A percentile compares a stretch with the other conserved stretches of the same genome.
phyloP scores from a whole-genome alignment of 2,797 vertebrate genomes.

The Alcedo atthis region DNA sequence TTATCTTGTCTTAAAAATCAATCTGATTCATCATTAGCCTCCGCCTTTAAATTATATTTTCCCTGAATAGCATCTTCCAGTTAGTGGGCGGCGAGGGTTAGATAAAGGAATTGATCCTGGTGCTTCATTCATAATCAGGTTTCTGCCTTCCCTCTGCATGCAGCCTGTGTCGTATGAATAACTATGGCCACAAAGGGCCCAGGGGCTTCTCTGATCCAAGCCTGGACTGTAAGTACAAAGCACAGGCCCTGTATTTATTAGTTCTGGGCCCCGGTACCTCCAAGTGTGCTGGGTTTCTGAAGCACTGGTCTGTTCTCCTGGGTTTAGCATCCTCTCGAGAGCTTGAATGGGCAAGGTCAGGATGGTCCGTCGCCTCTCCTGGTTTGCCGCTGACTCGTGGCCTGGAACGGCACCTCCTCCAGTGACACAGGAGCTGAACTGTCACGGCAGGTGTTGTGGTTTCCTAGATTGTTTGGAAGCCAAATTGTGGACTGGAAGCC shows the following conservation, averaged over 20 bases:
- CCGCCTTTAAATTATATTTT: slow-evolving; percentile 22
- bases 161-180: background rate
- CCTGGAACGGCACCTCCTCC: background rate
- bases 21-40: slow-evolving; percentile 23
- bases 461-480: slow-evolving; percentile 29
- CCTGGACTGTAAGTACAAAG: accelerated
- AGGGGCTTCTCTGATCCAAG: background rate
- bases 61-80: slow-evolving; percentile 28
- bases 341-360: background rate
- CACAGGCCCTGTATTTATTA: background rate
- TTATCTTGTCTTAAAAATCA: slow-evolving; percentile 34
- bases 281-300: accelerated
- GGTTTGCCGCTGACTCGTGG: background rate
- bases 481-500: background rate
- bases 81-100: background rate
- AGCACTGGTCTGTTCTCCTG: background rate
- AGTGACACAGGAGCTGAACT: background rate
- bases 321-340: background rate
- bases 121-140: slow-evolving; percentile 33
- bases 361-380: background rate
- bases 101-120: background rate
- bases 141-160: background rate
- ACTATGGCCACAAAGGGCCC: background rate
- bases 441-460: background rate
- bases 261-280: background rate